A percentile compares a stretch with the other conserved stretches of the same genome.
These are phyloP conservation scores for Heliconius himera DNA, from an alignment of 1,140 invertebrate genomes.

Conservation along the genomic window DNA sequence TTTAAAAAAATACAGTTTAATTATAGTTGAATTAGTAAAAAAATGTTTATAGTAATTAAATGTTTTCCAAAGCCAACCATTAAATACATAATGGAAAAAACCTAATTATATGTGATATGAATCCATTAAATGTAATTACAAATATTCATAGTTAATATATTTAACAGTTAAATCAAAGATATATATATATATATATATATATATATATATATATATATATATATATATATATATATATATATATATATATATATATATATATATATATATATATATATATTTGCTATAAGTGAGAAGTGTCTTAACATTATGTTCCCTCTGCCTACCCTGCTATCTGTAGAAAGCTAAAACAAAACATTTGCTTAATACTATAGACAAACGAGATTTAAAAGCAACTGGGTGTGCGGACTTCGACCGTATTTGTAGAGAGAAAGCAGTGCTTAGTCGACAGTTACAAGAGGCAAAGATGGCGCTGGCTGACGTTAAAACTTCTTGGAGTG, in stretches of 20 bases:
- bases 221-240: too few relatives aligned
- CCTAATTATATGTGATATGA: background rate
- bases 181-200: too few relatives aligned
- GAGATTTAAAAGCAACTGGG: slow-evolving; percentile 52
- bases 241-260: too few relatives aligned
- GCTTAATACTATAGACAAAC: slow-evolving; percentile 56
- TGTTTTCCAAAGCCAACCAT: background rate
- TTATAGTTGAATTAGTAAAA: too few relatives aligned
- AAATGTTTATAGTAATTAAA: too few relatives aligned
- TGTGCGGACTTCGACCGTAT: slow-evolving; percentile 68
- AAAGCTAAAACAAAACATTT: background rate
- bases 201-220: too few relatives aligned
- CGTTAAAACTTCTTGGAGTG: slow-evolving; percentile 94
- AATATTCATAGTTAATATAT: background rate
- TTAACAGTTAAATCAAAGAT: background rate
- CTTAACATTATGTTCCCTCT: too few relatives aligned
- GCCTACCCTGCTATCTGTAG: too few relatives aligned
- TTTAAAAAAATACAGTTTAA: too few relatives aligned
- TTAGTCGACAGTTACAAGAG: slow-evolving; percentile 91
- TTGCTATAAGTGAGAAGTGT: too few relatives aligned
- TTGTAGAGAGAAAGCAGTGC: slow-evolving; percentile 84
- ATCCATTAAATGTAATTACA: background rate
- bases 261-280: too few relatives aligned
- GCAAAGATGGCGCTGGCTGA: slow-evolving; percentile 92
- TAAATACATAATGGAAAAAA: background rate